Evolutionary conservation across 1,140 invertebrate species (phyloP).

Genomic region (Drosophila bocki): DNA sequence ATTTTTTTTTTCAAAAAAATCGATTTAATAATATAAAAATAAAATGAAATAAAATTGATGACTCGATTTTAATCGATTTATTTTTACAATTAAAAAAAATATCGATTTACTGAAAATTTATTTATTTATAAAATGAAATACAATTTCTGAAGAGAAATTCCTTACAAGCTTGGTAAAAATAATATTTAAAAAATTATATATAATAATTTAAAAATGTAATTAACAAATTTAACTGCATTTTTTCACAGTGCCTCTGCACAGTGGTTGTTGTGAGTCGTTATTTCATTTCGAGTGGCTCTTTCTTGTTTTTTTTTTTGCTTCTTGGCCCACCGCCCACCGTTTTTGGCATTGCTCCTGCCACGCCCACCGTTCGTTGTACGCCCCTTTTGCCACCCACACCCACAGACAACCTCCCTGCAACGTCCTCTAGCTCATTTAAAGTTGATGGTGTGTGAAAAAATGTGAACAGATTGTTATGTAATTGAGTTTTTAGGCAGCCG

Average conservation of each 20-base stretch:
- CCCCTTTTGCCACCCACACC: not conserved
- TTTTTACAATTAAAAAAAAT: no score
- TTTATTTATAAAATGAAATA: not conserved
- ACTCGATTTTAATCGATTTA: no score
- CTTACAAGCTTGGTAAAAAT: no score
- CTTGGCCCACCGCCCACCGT: slow-evolving; percentile 60
- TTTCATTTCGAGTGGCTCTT: slow-evolving; percentile 80
- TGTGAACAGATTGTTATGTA: slow-evolving; percentile 85
- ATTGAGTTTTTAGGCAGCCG: slow-evolving; percentile 84
- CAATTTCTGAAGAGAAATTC: not conserved
- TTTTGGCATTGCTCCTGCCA: slow-evolving; percentile 69
- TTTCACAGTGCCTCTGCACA: not conserved
- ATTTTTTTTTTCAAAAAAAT: no score
- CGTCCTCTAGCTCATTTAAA: slow-evolving; percentile 76
- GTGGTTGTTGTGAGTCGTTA: slow-evolving; percentile 54
- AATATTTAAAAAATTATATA: not conserved
- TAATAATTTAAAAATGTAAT: not conserved
- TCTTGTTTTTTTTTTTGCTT: slow-evolving; percentile 11
- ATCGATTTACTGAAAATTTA: no score
- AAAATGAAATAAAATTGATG: no score
- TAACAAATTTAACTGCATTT: not conserved
- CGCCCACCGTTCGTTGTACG: slow-evolving; percentile 44
- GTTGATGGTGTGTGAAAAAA: slow-evolving; percentile 85
- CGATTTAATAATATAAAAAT: no score
- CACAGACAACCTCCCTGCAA: not conserved